These are phyloP conservation scores for Netelia inedita DNA, from an alignment of 2,888 invertebrate genomes.

Conservation along the genomic window DNA sequence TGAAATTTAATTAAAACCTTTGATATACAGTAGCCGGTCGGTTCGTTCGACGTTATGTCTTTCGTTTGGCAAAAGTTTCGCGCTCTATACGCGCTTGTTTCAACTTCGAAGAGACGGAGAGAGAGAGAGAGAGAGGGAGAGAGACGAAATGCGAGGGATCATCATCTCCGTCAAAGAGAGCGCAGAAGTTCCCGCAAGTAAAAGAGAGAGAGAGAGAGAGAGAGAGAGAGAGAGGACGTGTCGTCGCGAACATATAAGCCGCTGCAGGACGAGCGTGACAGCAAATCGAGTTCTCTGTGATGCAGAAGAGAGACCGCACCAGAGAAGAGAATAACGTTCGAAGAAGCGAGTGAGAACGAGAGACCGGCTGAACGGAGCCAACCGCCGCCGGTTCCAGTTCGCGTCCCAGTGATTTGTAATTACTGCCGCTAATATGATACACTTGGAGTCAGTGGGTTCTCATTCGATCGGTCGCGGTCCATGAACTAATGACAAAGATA, in stretches of 20 bases:
- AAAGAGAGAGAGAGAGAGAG: neutral
- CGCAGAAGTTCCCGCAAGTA: neutral
- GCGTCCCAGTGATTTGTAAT: slow-evolving; percentile 78
- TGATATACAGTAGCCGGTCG: slow-evolving; percentile 65
- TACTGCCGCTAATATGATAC: slow-evolving; percentile 78
- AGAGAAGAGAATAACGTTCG: neutral
- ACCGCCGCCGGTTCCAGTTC: slow-evolving; percentile 70
- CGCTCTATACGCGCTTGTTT: neutral
- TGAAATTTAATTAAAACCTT: slow-evolving; percentile 62
- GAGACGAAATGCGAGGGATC: neutral
- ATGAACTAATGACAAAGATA: slow-evolving; percentile 50
- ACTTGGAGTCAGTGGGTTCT: slow-evolving; percentile 70
- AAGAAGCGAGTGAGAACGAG: slow-evolving; percentile 25
- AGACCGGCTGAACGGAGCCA: slow-evolving; percentile 25
- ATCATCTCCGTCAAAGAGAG: slow-evolving; percentile 19
- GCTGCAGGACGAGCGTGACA: slow-evolving; percentile 13
- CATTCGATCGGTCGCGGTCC: slow-evolving; percentile 64
- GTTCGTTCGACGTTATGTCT: slow-evolving; percentile 39
- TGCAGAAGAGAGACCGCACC: neutral
- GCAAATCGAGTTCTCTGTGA: slow-evolving; percentile 4
- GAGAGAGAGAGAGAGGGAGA: slow-evolving; percentile 9
- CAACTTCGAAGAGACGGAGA: slow-evolving; percentile 7
- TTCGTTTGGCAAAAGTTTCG: slow-evolving; percentile 16
- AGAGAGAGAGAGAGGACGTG: slow-evolving; percentile 15
- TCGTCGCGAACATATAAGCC: slow-evolving; percentile 6